These are phyloP conservation scores for Pogonognathellus flavescens DNA, from an alignment of 1,140 invertebrate species.

Conservation along the genomic window DNA sequence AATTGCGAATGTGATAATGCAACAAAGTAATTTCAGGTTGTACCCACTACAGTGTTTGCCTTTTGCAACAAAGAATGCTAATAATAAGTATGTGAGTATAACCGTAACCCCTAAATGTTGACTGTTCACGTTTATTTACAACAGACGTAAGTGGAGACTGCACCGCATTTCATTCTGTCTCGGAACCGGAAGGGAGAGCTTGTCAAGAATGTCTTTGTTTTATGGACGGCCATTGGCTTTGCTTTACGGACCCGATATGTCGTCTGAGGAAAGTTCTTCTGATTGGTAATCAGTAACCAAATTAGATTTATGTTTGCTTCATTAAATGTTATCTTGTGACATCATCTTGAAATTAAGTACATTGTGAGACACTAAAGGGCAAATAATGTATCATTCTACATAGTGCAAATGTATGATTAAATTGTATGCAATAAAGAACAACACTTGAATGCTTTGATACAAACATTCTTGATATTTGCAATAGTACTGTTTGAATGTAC, in stretches of 20 bases:
- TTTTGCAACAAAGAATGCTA: too few species aligned
- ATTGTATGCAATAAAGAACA: not conserved
- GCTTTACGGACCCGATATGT: not conserved
- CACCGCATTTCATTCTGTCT: not conserved
- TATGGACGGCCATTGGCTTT: constrained; percentile 1
- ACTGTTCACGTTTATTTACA: not conserved
- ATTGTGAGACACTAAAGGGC: not conserved
- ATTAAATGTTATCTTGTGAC: not conserved
- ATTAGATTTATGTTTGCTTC: not conserved
- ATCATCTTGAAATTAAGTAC: not conserved
- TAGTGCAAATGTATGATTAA: too few species aligned
- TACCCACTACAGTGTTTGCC: too few species aligned
- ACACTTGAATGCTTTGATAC: too few species aligned
- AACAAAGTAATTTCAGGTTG: too few species aligned
- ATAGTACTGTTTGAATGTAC: not conserved
- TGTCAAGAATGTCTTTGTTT: constrained; percentile 4
- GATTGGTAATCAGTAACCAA: not conserved
- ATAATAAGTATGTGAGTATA: too few species aligned
- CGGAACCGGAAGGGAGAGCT: constrained; percentile 9
- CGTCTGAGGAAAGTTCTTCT: constrained; percentile 13
- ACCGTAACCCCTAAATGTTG: too few species aligned
- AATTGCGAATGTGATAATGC: too few species aligned
- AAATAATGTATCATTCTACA: not conserved
- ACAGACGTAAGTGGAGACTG: not conserved
- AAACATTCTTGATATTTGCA: not conserved